A percentile compares a stretch with the other conserved stretches of the same genome.
phyloP scores from a whole-genome alignment of 2,888 invertebrate species.

The Ommatoiulus sabulosus region DNA sequence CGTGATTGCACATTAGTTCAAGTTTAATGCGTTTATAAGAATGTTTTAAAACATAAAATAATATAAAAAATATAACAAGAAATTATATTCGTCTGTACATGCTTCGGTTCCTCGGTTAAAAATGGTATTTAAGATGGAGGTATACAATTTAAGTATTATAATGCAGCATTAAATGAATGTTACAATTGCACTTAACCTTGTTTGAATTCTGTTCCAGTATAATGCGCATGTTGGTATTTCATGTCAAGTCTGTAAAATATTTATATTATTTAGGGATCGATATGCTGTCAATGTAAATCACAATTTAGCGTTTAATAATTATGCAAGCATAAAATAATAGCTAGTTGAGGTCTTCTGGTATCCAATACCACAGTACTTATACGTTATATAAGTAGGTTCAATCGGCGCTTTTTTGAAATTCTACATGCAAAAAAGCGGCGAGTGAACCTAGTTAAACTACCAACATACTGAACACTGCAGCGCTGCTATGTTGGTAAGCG shows the following conservation, averaged over 20 bases:
- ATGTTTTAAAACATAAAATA: not conserved
- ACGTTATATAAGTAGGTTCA: too few species aligned
- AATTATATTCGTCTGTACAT: not conserved
- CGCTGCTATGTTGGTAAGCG: too few species aligned
- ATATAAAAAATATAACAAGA: not conserved
- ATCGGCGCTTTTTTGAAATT: too few species aligned
- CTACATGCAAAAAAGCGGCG: too few species aligned
- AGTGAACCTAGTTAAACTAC: too few species aligned
- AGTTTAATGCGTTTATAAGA: not conserved
- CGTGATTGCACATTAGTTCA: not conserved
- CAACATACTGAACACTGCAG: too few species aligned
- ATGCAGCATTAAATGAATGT: not conserved
- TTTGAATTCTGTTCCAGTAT: not conserved
- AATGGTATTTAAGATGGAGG: not conserved
- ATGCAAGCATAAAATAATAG: too few species aligned
- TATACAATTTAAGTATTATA: not conserved
- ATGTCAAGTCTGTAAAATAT: not conserved
- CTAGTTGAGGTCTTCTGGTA: too few species aligned
- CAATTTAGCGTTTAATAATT: too few species aligned
- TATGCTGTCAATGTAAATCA: too few species aligned
- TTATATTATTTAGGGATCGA: too few species aligned
- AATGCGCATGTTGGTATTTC: not conserved
- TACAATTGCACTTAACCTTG: not conserved
- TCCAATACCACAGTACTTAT: too few species aligned
- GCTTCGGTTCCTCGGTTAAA: not conserved